Percentiles rank a stretch among this genome's conserved stretches.
Evolutionary conservation across 2,113 vertebrate genomes (phyloP).

Genomic region (Dromas ardeola): DNA sequence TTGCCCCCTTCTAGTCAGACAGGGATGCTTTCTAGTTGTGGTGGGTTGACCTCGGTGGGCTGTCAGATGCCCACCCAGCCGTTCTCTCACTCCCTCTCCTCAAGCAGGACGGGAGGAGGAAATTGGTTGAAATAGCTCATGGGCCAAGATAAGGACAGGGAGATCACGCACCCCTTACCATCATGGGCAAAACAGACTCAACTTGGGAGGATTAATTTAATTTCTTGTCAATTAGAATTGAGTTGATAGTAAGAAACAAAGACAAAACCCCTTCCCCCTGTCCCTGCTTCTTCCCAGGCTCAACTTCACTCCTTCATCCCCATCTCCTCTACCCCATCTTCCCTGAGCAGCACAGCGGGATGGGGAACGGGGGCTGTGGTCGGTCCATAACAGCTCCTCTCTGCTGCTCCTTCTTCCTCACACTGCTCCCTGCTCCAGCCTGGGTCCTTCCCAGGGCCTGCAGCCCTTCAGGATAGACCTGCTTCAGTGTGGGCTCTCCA

Average conservation of each 20-base stretch:
- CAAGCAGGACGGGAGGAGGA: neutral
- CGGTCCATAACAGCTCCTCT: neutral
- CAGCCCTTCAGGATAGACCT: neutral
- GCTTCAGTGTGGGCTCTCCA: neutral
- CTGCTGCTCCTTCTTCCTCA: neutral
- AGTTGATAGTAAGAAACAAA: neutral
- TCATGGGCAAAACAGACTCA: neutral
- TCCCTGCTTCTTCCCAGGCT: neutral
- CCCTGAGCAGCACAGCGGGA: neutral
- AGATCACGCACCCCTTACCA: neutral
- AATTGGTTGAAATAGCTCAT: neutral
- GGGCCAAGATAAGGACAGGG: neutral
- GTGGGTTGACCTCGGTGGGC: neutral
- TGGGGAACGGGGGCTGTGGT: neutral
- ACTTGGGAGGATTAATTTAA: neutral
- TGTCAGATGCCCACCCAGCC: neutral
- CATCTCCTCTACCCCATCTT: neutral
- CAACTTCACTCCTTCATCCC: neutral
- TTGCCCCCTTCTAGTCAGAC: neutral
- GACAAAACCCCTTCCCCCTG: neutral
- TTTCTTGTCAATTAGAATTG: neutral
- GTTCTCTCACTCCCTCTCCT: neutral
- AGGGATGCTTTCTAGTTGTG: neutral
- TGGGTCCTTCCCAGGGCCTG: rapidly evolving
- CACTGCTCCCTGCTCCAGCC: rapidly evolving